phyloP scores from a whole-genome alignment of 2,888 invertebrate species.

The Pseudococcus longispinus region DNA sequence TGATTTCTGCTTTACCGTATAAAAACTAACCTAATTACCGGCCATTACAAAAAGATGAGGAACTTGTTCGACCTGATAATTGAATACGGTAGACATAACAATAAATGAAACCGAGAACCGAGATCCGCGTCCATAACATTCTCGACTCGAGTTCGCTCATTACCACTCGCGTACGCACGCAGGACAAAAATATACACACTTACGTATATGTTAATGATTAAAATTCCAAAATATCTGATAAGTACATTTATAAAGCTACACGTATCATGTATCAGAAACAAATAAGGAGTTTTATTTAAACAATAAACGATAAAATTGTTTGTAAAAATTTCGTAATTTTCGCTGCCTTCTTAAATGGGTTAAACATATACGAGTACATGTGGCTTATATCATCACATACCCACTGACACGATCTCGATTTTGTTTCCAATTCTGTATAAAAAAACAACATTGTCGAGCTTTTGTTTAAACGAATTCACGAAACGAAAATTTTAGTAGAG shows the following conservation, averaged over 20 bases:
- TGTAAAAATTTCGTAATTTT: background rate
- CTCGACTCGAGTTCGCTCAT: background rate
- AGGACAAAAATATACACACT: background rate
- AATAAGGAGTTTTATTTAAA: background rate
- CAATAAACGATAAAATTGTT: background rate
- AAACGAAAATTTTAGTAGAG: background rate
- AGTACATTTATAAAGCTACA: background rate
- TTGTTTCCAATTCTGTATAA: background rate
- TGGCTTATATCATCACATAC: background rate
- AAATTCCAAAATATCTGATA: background rate
- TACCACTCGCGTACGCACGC: background rate
- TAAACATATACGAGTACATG: background rate
- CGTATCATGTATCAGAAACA: background rate
- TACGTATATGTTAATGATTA: background rate
- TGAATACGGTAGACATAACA: slow-evolving; percentile 32
- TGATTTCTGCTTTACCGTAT: slow-evolving; percentile 37
- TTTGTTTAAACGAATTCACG: background rate
- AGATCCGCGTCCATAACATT: slow-evolving; percentile 35
- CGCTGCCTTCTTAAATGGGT: background rate
- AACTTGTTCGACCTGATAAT: slow-evolving; percentile 37
- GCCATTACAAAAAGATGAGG: slow-evolving; percentile 35
- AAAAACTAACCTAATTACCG: slow-evolving; percentile 37
- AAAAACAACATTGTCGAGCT: background rate
- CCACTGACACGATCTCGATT: background rate
- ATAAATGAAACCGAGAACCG: slow-evolving; percentile 1